A percentile compares a stretch with the other conserved stretches of the same genome.
phyloP scores from a whole-genome alignment of 30 jellyfish, hydroid and myxozoan genomes.

The Aurelia aurita region DNA sequence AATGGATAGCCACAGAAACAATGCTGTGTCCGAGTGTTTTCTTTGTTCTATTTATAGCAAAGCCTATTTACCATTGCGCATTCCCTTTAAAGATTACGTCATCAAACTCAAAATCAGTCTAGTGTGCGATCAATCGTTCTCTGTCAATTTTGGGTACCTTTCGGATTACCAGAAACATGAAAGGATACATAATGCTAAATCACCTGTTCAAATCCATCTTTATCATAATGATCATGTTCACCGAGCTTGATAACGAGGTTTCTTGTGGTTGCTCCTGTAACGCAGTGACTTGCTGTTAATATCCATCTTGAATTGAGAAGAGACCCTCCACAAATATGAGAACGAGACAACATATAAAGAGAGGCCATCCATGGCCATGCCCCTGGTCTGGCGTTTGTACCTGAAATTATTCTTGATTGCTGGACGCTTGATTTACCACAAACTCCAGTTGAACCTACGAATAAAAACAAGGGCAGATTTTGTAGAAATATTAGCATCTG shows the following conservation, averaged over 20 bases:
- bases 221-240: slow-evolving; percentile 62
- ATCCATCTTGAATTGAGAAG: slow-evolving; percentile 78
- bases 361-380: slow-evolving; percentile 98
- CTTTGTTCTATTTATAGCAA: too few relatives aligned
- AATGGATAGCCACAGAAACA: too few relatives aligned
- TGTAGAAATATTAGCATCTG: too few relatives aligned
- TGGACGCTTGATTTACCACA: slow-evolving; percentile 75
- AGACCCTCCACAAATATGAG: slow-evolving; percentile 89
- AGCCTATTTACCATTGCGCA: too few relatives aligned
- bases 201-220: slow-evolving; percentile 79
- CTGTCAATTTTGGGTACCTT: too few relatives aligned
- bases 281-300: slow-evolving; percentile 87
- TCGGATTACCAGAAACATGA: too few relatives aligned
- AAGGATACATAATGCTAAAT: too few relatives aligned
- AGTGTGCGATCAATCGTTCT: too few relatives aligned
- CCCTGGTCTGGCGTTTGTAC: slow-evolving; percentile 79
- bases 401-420: slow-evolving; percentile 80
- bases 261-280: slow-evolving; percentile 42
- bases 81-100: too few relatives aligned
- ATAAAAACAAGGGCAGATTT: too few relatives aligned
- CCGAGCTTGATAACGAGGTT: slow-evolving; percentile 68
- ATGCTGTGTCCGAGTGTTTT: too few relatives aligned
- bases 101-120: too few relatives aligned
- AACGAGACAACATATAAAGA: slow-evolving; percentile 51
- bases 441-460: slow-evolving; percentile 7